Evolutionary conservation across 2,797 vertebrate genomes (phyloP).

Genomic region (Sylvilagus floridanus): DNA sequence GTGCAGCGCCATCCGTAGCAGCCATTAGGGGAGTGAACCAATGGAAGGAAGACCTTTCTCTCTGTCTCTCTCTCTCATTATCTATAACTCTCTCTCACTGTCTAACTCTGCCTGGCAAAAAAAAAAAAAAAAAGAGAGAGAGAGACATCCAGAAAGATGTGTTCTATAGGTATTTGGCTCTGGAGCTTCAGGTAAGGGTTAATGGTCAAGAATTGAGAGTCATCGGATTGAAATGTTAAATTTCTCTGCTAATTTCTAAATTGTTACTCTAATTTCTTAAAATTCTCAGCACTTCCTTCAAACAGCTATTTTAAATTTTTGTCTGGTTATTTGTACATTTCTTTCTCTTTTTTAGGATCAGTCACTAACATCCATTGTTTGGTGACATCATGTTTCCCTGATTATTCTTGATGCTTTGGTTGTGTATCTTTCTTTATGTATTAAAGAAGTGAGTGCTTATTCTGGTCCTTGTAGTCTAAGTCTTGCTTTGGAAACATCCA

Average conservation of each 20-base stretch:
- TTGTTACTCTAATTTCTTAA: no score
- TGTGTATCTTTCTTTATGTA: neutral
- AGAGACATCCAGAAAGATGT: constrained; percentile 1
- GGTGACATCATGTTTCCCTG: neutral
- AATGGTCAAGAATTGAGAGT: constrained; percentile 24
- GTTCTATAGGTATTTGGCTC: constrained; percentile 16
- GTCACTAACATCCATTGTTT: neutral
- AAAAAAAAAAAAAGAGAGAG: no score
- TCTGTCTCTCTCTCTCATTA: no score
- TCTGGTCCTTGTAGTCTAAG: neutral
- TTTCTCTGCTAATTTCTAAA: neutral
- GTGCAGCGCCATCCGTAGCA: no score
- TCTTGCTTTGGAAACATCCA: neutral
- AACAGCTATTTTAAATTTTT: neutral
- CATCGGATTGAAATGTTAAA: neutral
- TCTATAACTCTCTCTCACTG: no score
- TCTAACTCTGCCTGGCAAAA: no score
- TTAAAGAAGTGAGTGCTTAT: neutral
- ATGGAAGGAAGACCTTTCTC: no score
- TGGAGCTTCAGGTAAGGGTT: constrained; percentile 30
- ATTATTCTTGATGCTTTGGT: neutral
- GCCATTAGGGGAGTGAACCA: no score
- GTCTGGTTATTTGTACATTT: neutral
- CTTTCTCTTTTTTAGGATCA: neutral
- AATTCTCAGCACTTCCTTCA: neutral